Evolutionary conservation across 1,140 invertebrate species (phyloP), one percentile per base, ranked within the genome.

Genomic region (Drosophila saltans): DNA sequence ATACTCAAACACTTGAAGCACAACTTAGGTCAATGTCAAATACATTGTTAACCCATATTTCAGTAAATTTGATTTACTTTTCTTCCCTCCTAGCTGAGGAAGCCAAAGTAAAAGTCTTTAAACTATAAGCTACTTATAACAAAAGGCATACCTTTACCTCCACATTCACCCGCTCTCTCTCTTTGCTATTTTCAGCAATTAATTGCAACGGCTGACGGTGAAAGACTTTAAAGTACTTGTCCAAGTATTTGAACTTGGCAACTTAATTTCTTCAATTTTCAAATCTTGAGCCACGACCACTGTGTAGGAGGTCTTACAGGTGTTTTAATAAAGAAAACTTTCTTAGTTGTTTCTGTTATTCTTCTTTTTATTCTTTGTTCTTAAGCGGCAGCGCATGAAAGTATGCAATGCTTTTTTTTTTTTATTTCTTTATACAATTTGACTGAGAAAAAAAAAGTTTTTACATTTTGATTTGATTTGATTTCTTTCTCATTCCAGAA

Each of bases 251-350:
- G 3, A 52, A 26, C 45, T 52, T 52, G 45, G 45, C 45, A 52
- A 26, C 45, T 52, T 52, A 52, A 52, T 52, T 52, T 52, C 2
- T 26, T 52, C 45, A 52, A 52, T 52, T 52, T 52, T 52, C 45
- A 16, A 52, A 26, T 8, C n/a, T 10, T 52, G 33, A 26, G 21
- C 21, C 45, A 48, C 24, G 7, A 1, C 45, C 45, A 26, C 24
- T 26, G 26, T 52, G 9, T 10, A 52, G 3, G 21, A 52, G 21
- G 21, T 26, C 45, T 52, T 26, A 52, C 45, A 52, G 45, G 45
- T 52, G 45, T 52, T 26, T 52, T 52, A 26, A 52, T 52, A 26
- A 52, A 52, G 21, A 8, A 52, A 52, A 52, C 45, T 52, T 52
- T 52, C 8, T 52, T 52, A 52, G 45, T 52, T 52, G 45, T 52